Conservation (phyloP, 2,888 invertebrate species). For the Leucophenga montana region DNA sequence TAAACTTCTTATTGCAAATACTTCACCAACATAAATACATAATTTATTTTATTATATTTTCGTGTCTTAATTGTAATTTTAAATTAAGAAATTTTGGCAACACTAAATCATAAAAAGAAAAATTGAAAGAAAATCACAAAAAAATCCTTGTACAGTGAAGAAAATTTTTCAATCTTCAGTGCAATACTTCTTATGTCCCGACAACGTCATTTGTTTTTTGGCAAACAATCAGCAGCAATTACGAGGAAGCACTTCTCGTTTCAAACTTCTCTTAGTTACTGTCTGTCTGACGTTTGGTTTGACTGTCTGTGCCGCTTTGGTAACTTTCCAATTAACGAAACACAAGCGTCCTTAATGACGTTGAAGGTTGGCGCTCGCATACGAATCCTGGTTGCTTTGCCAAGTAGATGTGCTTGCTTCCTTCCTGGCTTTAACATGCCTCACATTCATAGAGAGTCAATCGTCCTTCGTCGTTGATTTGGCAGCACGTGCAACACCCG, state of each 20-base stretch:
- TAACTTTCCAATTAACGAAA: slow-evolving; percentile 56
- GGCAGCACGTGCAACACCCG: slow-evolving; percentile 11
- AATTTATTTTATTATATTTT: no score
- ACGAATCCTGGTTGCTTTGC: background rate
- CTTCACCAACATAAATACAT: no score
- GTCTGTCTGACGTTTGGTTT: slow-evolving; percentile 16
- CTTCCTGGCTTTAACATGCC: background rate
- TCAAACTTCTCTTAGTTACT: background rate
- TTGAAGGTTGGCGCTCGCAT: slow-evolving; percentile 15
- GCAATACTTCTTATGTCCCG: no score
- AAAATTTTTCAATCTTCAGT: no score
- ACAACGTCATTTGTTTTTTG: background rate
- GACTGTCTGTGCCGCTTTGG: slow-evolving; percentile 12
- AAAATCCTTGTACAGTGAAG: no score
- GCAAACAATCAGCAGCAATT: slow-evolving; percentile 11
- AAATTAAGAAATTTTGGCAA: slow-evolving; percentile 36
- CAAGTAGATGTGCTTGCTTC: background rate
- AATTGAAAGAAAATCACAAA: background rate
- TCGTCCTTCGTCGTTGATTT: slow-evolving; percentile 14
- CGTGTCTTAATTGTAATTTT: slow-evolving; percentile 26
- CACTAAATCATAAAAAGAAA: background rate
- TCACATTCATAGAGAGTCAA: background rate
- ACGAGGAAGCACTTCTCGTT: background rate
- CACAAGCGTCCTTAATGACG: slow-evolving; percentile 58
- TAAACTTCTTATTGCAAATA: no score